Percentiles rank a stretch among this genome's conserved stretches.
Evolutionary conservation across 2,888 invertebrate genomes (phyloP).

Genomic region (Sipha maydis): DNA sequence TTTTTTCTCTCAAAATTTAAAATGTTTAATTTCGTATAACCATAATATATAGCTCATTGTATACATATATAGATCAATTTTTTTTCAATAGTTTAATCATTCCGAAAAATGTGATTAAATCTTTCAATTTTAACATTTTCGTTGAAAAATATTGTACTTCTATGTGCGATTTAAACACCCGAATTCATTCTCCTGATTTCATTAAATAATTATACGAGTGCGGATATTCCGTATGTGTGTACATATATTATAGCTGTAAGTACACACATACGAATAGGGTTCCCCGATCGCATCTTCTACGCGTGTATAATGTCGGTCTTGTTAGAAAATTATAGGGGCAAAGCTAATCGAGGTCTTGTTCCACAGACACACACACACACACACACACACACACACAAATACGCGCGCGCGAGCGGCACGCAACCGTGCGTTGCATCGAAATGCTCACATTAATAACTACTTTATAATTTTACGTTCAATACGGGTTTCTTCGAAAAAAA

Average conservation of each 20-base stretch:
- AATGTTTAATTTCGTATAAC: background rate
- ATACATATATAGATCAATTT: background rate
- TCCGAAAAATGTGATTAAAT: background rate
- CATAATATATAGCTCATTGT: background rate
- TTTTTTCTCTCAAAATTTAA: background rate
- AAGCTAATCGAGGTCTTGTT: conserved; percentile 30
- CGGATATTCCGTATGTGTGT: background rate
- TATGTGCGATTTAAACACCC: background rate
- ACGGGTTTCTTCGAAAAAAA: conserved; percentile 38
- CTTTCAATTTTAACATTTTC: background rate
- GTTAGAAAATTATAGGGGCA: conserved; percentile 58
- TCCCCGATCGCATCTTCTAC: conserved; percentile 22
- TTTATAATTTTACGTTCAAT: conserved; percentile 54
- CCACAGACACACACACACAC: background rate
- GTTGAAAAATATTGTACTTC: background rate
- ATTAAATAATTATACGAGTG: conserved; percentile 33
- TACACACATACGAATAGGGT: background rate
- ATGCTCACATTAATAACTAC: conserved; percentile 56
- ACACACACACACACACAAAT: background rate
- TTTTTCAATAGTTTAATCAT: background rate
- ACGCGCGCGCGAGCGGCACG: conserved; percentile 20
- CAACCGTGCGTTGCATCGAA: conserved; percentile 52
- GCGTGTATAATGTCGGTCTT: conserved; percentile 15
- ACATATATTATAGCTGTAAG: background rate
- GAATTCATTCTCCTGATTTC: background rate